phyloP scores from a whole-genome alignment of 2,797 vertebrate genomes.

The Manis pentadactyla region DNA sequence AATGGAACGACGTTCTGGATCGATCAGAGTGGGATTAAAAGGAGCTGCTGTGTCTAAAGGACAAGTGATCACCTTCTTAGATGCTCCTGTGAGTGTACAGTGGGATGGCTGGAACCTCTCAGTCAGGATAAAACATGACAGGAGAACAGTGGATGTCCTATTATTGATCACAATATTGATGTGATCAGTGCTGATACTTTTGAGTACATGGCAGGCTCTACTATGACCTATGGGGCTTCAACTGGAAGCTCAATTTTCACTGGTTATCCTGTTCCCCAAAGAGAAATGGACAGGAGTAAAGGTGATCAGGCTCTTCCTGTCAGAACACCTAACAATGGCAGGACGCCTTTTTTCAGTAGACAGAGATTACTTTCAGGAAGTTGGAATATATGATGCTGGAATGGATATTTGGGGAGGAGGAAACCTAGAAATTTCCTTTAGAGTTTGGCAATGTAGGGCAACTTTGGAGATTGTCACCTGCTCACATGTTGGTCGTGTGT shows the following conservation, averaged over 20 bases:
- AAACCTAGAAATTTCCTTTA: background rate
- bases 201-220: no score
- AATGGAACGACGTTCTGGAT: constrained; percentile 98
- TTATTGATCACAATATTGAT: no score
- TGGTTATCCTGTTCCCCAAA: no score
- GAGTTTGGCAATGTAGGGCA: background rate
- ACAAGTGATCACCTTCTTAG: constrained; percentile 99
- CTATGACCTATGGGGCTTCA: no score
- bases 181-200: no score
- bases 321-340: no score
- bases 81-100: constrained; percentile 98
- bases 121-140: constrained; percentile 96
- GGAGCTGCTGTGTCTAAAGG: constrained; percentile 97
- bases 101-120: constrained; percentile 98
- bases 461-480: background rate
- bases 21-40: constrained; percentile 97
- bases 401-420: background rate
- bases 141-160: constrained; percentile 77
- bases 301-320: no score
- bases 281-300: no score
- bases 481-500: background rate
- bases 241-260: no score
- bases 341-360: no score
- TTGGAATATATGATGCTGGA: background rate
- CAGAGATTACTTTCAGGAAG: background rate